These are phyloP conservation scores for Steinernema carpocapsae DNA, from an alignment of 2,888 invertebrate species.

Conservation along the genomic window DNA sequence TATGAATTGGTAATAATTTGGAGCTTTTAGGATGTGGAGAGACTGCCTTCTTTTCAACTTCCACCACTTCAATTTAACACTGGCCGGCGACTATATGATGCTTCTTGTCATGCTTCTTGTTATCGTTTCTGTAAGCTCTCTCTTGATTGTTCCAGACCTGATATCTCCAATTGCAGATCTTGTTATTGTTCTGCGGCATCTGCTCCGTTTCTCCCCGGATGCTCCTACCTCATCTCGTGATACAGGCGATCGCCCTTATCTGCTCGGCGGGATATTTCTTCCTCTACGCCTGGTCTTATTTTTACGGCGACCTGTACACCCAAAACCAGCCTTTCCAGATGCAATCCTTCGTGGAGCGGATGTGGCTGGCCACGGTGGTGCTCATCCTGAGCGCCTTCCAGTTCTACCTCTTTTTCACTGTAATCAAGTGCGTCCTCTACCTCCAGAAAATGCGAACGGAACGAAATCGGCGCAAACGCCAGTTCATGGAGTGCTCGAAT, in stretches of 20 bases:
- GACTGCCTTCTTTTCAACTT: slow-evolving; percentile 63
- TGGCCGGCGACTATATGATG: slow-evolving; percentile 63
- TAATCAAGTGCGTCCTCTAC: slow-evolving; percentile 62
- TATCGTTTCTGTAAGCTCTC: slow-evolving; percentile 53
- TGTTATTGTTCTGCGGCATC: slow-evolving; percentile 63
- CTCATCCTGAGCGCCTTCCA: slow-evolving; percentile 60
- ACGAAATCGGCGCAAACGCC: slow-evolving; percentile 54
- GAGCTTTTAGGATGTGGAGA: slow-evolving; percentile 49
- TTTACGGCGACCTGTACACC: slow-evolving; percentile 62
- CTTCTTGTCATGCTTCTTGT: slow-evolving; percentile 59
- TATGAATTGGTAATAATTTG: slow-evolving; percentile 28
- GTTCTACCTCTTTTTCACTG: slow-evolving; percentile 63
- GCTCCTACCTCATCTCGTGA: slow-evolving; percentile 61
- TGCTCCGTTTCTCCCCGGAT: slow-evolving; percentile 56
- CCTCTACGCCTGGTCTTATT: slow-evolving; percentile 64
- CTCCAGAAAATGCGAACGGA: slow-evolving; percentile 57
- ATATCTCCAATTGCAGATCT: slow-evolving; percentile 45
- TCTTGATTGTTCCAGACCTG: background rate
- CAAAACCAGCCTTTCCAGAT: slow-evolving; percentile 53
- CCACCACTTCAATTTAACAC: slow-evolving; percentile 61
- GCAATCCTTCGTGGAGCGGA: slow-evolving; percentile 61
- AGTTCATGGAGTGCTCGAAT: slow-evolving; percentile 61
- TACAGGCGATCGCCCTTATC: slow-evolving; percentile 59
- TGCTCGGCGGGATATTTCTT: slow-evolving; percentile 62
- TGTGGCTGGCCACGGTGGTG: slow-evolving; percentile 64